Base-by-base conservation (phyloP, 2,888 invertebrate genomes). In the Galerucella pusilla region DNA sequence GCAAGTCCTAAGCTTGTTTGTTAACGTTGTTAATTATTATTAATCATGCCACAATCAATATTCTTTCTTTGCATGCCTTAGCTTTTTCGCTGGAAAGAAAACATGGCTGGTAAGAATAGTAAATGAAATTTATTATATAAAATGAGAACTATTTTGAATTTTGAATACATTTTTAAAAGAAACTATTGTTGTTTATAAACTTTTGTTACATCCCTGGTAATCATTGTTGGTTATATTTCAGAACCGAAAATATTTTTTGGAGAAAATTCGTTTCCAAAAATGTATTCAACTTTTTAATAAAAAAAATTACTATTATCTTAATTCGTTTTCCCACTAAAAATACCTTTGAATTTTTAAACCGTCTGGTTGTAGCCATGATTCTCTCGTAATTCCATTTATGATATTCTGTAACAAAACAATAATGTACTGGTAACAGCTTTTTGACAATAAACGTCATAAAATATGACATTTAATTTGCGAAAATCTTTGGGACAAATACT, bases 331-430 rank as follows among this genome's bases (percentile, higher is more conserved):
- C 75, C 75, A 75, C 77, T 75, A 72, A 78, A 75, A 78, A 78
- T 78, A 78, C 78, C 78, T 78, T 78, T 61, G 67, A 57, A 73
- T 63, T 71, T 46, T 63, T 63, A 70, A 76, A 49, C 71, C 46
- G n/a, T 60, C 54, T 59, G 67, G 67, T 61, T 67, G 61, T 67
- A 65, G 16, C 66, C 70, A 67, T 35, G 52, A 64, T 64, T 70
- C 67, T 73, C 59, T 49, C 69, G 54, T 45, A 35, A 57, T 66
- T 73, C 70, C 73, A 59, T 64, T 59, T 52, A 70, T 28, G 70
- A 64, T 73, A 66, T 69, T 79, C 79, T 79, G 79, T 68, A 79
- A 79, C 79, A 79, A 79, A 78, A 78, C 75, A 79, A 78, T 69
- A 75, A 78, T 70, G 67, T 77, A 79, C 65, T 79, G 45, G n/a